Percentiles rank a stretch among this genome's conserved stretches.
These are phyloP conservation scores for Macrophya annulata DNA, from an alignment of 2,888 invertebrate species.

Conservation along the genomic window DNA sequence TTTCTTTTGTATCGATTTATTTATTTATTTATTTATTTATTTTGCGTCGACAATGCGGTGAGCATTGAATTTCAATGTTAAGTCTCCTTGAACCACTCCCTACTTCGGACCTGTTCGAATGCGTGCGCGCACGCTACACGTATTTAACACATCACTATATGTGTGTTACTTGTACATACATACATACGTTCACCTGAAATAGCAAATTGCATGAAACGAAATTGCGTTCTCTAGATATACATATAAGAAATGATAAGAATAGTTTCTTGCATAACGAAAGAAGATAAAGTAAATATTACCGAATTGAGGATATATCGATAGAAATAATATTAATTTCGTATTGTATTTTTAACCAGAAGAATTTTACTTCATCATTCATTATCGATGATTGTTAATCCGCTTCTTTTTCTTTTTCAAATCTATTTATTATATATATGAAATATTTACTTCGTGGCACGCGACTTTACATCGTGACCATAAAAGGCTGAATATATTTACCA, in stretches of 20 bases:
- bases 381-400: not conserved
- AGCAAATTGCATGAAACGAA: constrained; percentile 11
- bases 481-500: constrained; percentile 31
- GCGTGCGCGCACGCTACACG: constrained; percentile 3
- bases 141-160: not conserved
- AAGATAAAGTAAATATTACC: too few species aligned
- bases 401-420: not conserved
- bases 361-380: not conserved
- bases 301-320: too few species aligned
- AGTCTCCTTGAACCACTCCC: constrained; percentile 50
- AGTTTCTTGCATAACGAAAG: not conserved
- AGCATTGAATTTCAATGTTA: constrained; percentile 45
- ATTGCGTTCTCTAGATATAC: not conserved
- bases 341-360: not conserved
- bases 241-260: not conserved
- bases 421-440: not conserved
- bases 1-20: not conserved
- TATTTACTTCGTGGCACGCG: not conserved
- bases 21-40: constrained; percentile 45
- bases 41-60: constrained; percentile 46
- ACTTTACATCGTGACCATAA: not conserved
- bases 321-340: not conserved
- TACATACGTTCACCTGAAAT: constrained; percentile 17
- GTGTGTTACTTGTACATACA: not conserved
- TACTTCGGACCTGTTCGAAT: constrained; percentile 41